phyloP scores from a whole-genome alignment of 92 coral and sea anemone genomes.

The Chrysogorgia sp. region DNA sequence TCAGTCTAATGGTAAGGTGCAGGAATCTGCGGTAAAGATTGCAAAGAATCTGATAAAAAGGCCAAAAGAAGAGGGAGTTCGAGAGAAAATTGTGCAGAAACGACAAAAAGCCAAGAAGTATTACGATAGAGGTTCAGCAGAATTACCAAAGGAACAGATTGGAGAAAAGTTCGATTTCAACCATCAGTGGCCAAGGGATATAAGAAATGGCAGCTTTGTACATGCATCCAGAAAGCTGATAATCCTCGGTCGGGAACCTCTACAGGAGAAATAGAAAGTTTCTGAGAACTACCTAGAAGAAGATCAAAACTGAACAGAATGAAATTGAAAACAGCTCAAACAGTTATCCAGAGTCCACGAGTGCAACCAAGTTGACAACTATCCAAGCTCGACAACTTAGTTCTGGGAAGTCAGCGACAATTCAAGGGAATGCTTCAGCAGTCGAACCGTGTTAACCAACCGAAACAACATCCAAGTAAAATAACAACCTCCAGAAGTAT shows the following conservation, averaged over 20 bases:
- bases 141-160: slow-evolving; percentile 12
- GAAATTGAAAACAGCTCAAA: too few relatives aligned
- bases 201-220: slow-evolving; percentile 32
- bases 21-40: slow-evolving; percentile 18
- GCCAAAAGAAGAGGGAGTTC: slow-evolving; percentile 4
- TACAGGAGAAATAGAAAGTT: slow-evolving; percentile 26
- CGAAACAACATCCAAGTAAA: too few relatives aligned
- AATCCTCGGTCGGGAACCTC: slow-evolving; percentile 15
- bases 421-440: too few relatives aligned
- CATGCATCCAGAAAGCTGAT: slow-evolving; percentile 24
- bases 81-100: slow-evolving; percentile 13
- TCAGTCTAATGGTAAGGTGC: slow-evolving; percentile 13
- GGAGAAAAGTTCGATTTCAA: slow-evolving; percentile 21
- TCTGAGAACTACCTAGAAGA: slow-evolving; percentile 9
- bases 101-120: slow-evolving; percentile 34
- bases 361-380: too few relatives aligned
- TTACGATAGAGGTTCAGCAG: slow-evolving; percentile 22
- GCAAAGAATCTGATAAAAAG: slow-evolving; percentile 21
- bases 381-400: too few relatives aligned
- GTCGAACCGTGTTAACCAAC: too few relatives aligned
- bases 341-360: too few relatives aligned
- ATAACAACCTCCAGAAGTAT: too few relatives aligned
- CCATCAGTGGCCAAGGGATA: slow-evolving; percentile 18
- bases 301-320: background rate
- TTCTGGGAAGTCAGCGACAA: too few relatives aligned